These are phyloP conservation scores for Polypedilum pembai DNA, from an alignment of 1,140 invertebrate species.

Conservation along the genomic window DNA sequence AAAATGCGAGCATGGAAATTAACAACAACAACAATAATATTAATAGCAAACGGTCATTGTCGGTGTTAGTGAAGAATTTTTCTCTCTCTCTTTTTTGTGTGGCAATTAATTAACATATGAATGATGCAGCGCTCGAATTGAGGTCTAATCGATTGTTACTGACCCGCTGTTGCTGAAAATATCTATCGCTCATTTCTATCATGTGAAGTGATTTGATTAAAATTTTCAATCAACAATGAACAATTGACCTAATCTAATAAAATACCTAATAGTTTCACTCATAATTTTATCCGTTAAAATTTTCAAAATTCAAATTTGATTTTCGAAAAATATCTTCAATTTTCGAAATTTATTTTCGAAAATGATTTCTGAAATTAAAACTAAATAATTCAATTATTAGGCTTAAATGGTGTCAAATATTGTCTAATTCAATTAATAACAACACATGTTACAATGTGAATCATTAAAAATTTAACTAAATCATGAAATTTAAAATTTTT, in stretches of 20 bases:
- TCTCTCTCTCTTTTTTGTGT: background rate
- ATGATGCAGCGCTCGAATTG: background rate
- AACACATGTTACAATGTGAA: no score
- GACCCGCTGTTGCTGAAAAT: background rate
- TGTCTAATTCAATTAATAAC: no score
- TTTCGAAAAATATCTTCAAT: no score
- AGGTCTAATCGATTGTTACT: background rate
- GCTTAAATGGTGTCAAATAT: no score
- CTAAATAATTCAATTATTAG: no score
- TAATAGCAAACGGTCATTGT: background rate
- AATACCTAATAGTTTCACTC: background rate
- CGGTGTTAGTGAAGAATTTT: background rate
- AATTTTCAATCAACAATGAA: background rate
- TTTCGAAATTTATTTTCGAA: no score
- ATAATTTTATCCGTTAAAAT: no score
- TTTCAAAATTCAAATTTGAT: no score
- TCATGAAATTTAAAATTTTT: no score
- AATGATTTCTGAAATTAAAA: no score
- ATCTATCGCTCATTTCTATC: background rate
- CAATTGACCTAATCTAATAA: constrained; percentile 7
- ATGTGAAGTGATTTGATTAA: background rate
- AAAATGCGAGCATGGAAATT: constrained; percentile 1
- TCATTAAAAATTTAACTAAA: no score
- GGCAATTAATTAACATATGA: constrained; percentile 3
- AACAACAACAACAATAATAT: background rate